Evolutionary conservation across 2,113 vertebrate genomes (phyloP).

Genomic region (Semnornis frantzii): DNA sequence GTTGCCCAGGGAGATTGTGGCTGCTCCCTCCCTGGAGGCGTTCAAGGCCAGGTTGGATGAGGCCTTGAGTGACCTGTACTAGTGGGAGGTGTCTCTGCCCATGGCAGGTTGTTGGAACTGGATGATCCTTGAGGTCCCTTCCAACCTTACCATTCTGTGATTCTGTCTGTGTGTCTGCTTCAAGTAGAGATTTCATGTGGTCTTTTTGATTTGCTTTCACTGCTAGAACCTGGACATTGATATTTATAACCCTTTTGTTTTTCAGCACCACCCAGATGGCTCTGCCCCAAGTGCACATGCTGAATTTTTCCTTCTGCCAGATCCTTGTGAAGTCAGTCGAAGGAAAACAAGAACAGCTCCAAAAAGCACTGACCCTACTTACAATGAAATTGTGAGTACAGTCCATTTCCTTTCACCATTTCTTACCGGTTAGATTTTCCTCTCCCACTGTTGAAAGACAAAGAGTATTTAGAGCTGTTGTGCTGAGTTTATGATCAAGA

Average conservation of each 20-base stretch:
- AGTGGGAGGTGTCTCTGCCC: too few relatives aligned
- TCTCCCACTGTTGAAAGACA: neutral
- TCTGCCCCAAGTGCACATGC: constrained; percentile 83
- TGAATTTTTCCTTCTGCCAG: constrained; percentile 82
- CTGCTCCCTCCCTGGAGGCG: too few relatives aligned
- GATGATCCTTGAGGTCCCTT: too few relatives aligned
- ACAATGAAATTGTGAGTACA: constrained; percentile 88
- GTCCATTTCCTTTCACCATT: neutral
- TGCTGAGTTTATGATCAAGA: neutral
- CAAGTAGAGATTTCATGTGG: constrained; percentile 32
- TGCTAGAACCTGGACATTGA: constrained; percentile 42
- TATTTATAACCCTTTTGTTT: constrained; percentile 62
- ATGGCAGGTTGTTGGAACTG: too few relatives aligned
- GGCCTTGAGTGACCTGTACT: too few relatives aligned
- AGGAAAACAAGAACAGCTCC: constrained; percentile 85
- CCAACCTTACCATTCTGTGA: too few relatives aligned
- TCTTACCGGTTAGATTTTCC: neutral
- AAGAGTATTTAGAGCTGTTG: neutral
- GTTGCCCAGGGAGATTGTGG: too few relatives aligned
- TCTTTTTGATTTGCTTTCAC: constrained; percentile 53
- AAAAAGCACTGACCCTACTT: constrained; percentile 84
- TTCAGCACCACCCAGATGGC: constrained; percentile 83
- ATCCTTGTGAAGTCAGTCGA: constrained; percentile 74
- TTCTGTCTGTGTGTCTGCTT: neutral
- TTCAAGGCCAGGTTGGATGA: too few relatives aligned